phyloP scores from a whole-genome alignment of 1,140 invertebrate genomes.

The Drosophila navojoa region DNA sequence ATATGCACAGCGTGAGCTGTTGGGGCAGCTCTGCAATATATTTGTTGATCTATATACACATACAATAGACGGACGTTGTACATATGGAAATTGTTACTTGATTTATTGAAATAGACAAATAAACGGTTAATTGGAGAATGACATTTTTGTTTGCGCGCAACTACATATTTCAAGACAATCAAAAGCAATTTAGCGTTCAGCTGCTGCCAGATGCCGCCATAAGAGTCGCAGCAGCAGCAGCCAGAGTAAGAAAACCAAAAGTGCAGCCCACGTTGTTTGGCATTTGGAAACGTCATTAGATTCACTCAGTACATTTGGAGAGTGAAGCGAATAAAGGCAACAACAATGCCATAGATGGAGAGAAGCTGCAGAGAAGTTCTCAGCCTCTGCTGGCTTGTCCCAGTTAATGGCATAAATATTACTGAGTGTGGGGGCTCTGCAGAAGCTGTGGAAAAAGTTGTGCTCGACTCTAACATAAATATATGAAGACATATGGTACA shows the following conservation, averaged over 20 bases:
- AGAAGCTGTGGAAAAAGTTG: background rate
- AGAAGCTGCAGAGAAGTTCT: background rate
- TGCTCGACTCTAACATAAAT: background rate
- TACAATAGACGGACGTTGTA: background rate
- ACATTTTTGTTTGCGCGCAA: slow-evolving; percentile 17
- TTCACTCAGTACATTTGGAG: slow-evolving; percentile 12
- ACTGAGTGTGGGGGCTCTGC: slow-evolving; percentile 22
- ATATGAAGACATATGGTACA: slow-evolving; percentile 6
- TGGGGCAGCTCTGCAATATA: background rate
- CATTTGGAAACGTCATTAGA: slow-evolving; percentile 35
- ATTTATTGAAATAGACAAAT: slow-evolving; percentile 5
- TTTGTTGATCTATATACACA: background rate
- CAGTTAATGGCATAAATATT: slow-evolving; percentile 42
- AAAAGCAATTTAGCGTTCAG: slow-evolving; percentile 40
- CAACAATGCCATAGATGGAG: slow-evolving; percentile 3
- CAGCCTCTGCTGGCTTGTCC: slow-evolving; percentile 2
- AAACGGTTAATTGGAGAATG: slow-evolving; percentile 10
- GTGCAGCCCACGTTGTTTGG: slow-evolving; percentile 43
- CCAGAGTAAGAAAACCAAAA: slow-evolving; percentile 33
- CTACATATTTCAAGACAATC: slow-evolving; percentile 45
- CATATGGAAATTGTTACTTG: slow-evolving; percentile 1
- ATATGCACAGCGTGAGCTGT: background rate
- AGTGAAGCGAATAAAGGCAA: slow-evolving; percentile 20
- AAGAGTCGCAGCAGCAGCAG: slow-evolving; percentile 26
- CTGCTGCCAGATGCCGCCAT: slow-evolving; percentile 24